Conservation (phyloP, 2,888 invertebrate genomes). For the Crematogaster levior region DNA sequence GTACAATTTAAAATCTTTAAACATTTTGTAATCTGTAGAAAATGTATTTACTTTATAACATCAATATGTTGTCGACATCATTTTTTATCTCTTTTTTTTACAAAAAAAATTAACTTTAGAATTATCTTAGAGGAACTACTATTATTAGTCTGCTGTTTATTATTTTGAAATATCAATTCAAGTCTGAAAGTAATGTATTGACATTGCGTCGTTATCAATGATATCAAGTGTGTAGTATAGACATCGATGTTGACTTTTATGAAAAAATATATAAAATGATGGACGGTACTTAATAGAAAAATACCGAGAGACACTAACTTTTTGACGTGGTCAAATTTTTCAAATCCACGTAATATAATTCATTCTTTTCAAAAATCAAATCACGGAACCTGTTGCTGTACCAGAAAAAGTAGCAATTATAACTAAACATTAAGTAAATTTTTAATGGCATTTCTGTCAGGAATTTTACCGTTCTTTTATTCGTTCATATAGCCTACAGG, state of each 20-base stretch:
- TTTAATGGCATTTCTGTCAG: no score
- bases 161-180: background rate
- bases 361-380: background rate
- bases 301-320: background rate
- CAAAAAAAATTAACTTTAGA: background rate
- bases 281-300: background rate
- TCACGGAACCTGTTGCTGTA: no score
- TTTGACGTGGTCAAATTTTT: background rate
- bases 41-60: background rate
- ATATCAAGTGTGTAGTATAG: background rate
- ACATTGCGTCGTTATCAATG: slow-evolving; percentile 9
- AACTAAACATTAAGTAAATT: no score
- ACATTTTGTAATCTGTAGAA: background rate
- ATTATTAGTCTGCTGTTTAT: background rate
- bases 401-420: no score
- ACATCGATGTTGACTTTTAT: background rate
- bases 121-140: background rate
- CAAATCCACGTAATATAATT: background rate
- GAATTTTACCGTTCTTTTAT: no score
- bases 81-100: background rate
- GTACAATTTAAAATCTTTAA: background rate
- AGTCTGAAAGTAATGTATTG: background rate
- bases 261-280: background rate
- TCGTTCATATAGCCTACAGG: no score
- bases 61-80: background rate